Evolutionary conservation across 2,113 vertebrate species (phyloP).

Genomic region (Capreolus pygargus): DNA sequence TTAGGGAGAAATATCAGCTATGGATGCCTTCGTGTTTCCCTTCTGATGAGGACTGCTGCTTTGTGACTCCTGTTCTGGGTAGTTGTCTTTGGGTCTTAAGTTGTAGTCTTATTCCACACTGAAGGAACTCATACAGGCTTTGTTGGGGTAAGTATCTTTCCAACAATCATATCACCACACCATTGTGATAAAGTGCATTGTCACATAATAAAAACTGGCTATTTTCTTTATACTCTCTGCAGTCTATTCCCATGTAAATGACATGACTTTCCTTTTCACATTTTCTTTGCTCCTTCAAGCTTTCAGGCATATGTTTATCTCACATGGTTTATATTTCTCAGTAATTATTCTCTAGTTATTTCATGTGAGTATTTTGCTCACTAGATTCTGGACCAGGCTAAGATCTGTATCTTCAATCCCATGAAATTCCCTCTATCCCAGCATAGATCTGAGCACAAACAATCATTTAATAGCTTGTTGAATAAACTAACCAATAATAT

Average conservation of each 20-base stretch:
- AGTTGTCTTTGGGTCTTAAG: background rate
- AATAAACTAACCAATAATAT: conserved; percentile 1
- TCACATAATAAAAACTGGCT: background rate
- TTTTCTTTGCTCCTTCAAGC: conserved; percentile 17
- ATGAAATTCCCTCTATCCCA: background rate
- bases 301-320: conserved; percentile 26
- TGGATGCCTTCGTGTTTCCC: background rate
- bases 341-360: conserved; percentile 35
- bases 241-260: background rate
- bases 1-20: background rate
- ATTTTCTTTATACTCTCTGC: conserved; percentile 3
- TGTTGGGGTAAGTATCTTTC: background rate
- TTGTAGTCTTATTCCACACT: background rate
- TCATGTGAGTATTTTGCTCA: conserved; percentile 17
- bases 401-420: background rate
- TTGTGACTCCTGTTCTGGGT: background rate
- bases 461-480: conserved; percentile 6
- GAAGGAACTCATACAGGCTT: background rate
- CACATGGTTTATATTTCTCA: conserved; percentile 32
- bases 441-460: background rate
- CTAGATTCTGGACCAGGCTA: background rate
- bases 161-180: background rate
- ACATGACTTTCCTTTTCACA: background rate
- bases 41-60: background rate
- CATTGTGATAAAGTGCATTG: background rate